phyloP scores from a whole-genome alignment of 2,888 invertebrate species.

The Pyralis farinalis region DNA sequence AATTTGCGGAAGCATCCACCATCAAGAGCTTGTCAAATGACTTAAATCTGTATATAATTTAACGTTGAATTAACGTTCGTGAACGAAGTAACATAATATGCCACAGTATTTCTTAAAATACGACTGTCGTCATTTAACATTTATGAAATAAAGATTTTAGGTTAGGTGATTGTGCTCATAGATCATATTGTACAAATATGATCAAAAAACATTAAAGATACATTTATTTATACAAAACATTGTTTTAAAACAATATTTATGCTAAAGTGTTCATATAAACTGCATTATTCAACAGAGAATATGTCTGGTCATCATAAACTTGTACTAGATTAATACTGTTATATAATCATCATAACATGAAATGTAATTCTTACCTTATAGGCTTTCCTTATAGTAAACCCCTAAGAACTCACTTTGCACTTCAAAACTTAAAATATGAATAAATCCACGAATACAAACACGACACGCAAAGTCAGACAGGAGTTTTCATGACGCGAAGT shows the following conservation, averaged over 20 bases:
- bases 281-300: slow-evolving; percentile 15
- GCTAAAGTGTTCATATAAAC: neutral
- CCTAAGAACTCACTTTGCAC: slow-evolving; percentile 26
- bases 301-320: slow-evolving; percentile 37
- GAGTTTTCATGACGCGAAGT: slow-evolving; percentile 49
- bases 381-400: slow-evolving; percentile 26
- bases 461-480: slow-evolving; percentile 40
- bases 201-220: no score
- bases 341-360: slow-evolving; percentile 48
- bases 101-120: neutral
- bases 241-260: no score
- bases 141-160: slow-evolving; percentile 28
- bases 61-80: neutral
- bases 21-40: neutral
- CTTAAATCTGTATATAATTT: neutral
- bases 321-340: slow-evolving; percentile 36
- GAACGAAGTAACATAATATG: neutral
- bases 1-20: slow-evolving; percentile 14
- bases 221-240: no score
- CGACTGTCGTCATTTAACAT: slow-evolving; percentile 7
- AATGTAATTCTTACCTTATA: slow-evolving; percentile 48
- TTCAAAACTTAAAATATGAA: slow-evolving; percentile 31
- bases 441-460: slow-evolving; percentile 51
- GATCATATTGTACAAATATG: no score
- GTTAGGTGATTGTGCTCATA: slow-evolving; percentile 27